Evolutionary conservation across 1,140 invertebrate species (phyloP).

Genomic region (Onthophagus taurus): DNA sequence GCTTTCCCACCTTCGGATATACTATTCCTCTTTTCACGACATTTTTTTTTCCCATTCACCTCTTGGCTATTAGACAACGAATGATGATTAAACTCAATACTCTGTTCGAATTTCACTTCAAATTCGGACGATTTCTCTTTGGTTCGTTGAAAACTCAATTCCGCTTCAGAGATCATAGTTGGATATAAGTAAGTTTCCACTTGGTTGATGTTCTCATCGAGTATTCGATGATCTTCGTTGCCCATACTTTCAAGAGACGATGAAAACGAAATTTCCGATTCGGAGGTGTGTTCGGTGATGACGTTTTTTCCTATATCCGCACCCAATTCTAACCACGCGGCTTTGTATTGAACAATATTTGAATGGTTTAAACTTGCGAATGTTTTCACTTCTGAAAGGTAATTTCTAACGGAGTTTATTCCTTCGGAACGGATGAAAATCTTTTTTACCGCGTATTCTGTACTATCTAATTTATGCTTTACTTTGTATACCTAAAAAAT

Average conservation of each 20-base stretch:
- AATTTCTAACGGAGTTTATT: conserved; percentile 48
- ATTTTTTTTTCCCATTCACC: neutral
- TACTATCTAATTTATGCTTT: conserved; percentile 60
- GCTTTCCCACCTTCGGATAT: conserved; percentile 32
- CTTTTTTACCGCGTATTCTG: conserved; percentile 75
- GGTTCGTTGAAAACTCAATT: neutral
- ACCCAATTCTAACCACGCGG: conserved; percentile 64
- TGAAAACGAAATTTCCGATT: neutral
- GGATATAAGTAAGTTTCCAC: neutral
- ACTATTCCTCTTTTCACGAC: conserved; percentile 19
- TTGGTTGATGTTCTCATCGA: conserved; percentile 3
- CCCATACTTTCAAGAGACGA: too few relatives aligned
- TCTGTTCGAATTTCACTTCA: conserved; percentile 9
- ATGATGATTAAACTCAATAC: neutral
- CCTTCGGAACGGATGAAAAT: conserved; percentile 55
- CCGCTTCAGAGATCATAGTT: neutral
- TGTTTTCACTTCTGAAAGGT: conserved; percentile 68
- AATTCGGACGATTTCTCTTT: conserved; percentile 2
- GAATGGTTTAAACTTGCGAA: conserved; percentile 68
- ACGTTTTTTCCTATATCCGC: conserved; percentile 15
- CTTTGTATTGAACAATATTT: conserved; percentile 77
- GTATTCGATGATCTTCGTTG: neutral
- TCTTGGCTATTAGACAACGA: conserved; percentile 9
- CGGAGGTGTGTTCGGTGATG: conserved; percentile 6
- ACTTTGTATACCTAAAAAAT: conserved; percentile 51